phyloP scores from a whole-genome alignment of 1,140 invertebrate species.

The Bombus confusus region DNA sequence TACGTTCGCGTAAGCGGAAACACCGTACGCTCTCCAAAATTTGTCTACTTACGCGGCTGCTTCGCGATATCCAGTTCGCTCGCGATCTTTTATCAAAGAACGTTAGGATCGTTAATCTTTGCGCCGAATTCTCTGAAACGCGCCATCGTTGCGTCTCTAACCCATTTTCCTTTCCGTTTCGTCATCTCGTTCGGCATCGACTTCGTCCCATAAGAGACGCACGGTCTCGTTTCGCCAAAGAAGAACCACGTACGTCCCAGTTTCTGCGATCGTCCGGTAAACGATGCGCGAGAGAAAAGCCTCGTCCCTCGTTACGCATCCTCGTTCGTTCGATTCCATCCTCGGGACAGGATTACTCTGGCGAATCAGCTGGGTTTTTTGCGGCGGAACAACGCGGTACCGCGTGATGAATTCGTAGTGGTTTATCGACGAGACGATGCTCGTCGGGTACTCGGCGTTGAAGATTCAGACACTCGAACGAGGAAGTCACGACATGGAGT shows the following conservation, averaged over 20 bases:
- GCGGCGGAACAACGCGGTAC: not conserved
- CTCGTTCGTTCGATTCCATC: not conserved
- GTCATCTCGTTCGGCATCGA: not conserved
- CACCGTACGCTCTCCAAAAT: too few relatives aligned
- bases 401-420: slow-evolving; percentile 42
- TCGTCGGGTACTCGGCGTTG: not conserved
- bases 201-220: not conserved
- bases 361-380: slow-evolving; percentile 1
- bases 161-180: not conserved
- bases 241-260: not conserved
- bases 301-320: not conserved
- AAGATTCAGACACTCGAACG: slow-evolving; percentile 33
- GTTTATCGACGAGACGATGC: slow-evolving; percentile 58
- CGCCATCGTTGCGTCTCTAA: too few relatives aligned
- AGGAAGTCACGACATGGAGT: slow-evolving; percentile 63
- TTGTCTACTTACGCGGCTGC: too few relatives aligned
- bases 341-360: not conserved
- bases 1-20: not conserved
- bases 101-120: not conserved
- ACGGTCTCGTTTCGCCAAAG: not conserved
- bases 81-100: not conserved
- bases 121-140: not conserved
- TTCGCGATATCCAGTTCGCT: too few relatives aligned
- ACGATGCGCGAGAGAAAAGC: not conserved
- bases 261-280: not conserved